Evolutionary conservation across 2,113 vertebrate species (phyloP).

Genomic region (Microtus pennsylvanicus): DNA sequence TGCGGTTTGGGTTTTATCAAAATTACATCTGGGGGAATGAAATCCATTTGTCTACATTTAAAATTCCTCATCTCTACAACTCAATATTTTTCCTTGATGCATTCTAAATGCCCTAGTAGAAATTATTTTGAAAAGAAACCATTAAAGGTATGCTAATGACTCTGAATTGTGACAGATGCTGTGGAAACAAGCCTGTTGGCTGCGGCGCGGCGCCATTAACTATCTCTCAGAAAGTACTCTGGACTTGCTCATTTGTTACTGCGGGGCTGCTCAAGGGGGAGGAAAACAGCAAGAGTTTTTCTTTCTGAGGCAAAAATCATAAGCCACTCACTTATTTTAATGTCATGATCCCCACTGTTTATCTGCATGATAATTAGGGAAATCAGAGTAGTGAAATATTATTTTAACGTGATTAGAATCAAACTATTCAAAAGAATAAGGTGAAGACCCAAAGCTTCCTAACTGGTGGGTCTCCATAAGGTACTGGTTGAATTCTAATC

Average conservation of each 20-base stretch:
- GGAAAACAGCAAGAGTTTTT: constrained; percentile 83
- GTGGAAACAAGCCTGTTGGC: constrained; percentile 85
- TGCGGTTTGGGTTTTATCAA: constrained; percentile 56
- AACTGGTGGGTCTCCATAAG: background rate
- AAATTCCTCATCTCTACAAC: constrained; percentile 73
- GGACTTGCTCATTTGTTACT: constrained; percentile 86
- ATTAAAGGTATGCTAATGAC: constrained; percentile 89
- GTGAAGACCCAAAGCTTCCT: background rate
- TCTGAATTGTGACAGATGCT: constrained; percentile 86
- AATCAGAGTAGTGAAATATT: constrained; percentile 82
- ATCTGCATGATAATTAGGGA: constrained; percentile 88
- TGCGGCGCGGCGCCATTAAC: constrained; percentile 85
- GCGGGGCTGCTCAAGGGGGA: constrained; percentile 82
- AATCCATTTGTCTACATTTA: constrained; percentile 78
- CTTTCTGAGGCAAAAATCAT: constrained; percentile 85
- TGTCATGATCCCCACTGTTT: constrained; percentile 88
- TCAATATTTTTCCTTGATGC: constrained; percentile 71
- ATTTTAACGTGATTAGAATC: constrained; percentile 83
- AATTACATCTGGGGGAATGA: constrained; percentile 60
- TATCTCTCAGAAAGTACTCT: constrained; percentile 84
- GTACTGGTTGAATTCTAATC: background rate
- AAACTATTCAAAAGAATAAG: constrained; percentile 33
- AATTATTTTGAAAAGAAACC: constrained; percentile 84
- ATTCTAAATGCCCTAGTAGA: constrained; percentile 78
- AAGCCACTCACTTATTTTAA: constrained; percentile 87